A percentile compares a stretch with the other conserved stretches of the same genome.
phyloP scores from a whole-genome alignment of 2,888 invertebrate species.

The Euplagia quadripunctaria region DNA sequence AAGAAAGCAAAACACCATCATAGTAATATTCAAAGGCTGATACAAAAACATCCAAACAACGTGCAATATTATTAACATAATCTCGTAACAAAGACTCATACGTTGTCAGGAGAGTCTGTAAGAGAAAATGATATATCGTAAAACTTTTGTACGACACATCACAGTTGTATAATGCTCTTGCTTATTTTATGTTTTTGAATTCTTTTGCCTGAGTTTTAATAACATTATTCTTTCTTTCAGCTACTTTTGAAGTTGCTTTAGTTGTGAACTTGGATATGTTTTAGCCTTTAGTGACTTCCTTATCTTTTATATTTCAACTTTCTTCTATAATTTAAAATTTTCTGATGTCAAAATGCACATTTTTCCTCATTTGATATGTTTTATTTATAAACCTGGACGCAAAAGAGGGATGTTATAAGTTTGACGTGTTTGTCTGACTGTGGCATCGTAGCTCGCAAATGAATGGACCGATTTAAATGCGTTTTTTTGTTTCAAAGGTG shows the following conservation, averaged over 20 bases:
- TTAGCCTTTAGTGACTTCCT: constrained; percentile 8
- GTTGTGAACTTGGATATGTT: constrained; percentile 24
- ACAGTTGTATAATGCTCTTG: constrained; percentile 44
- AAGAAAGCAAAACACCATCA: background rate
- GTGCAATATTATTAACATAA: constrained; percentile 53
- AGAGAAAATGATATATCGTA: constrained; percentile 52
- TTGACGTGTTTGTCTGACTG: too few relatives aligned
- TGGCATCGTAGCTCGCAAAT: too few relatives aligned
- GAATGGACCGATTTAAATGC: too few relatives aligned
- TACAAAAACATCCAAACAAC: constrained; percentile 43
- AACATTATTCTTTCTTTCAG: constrained; percentile 31
- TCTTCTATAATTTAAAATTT: background rate
- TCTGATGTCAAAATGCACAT: background rate
- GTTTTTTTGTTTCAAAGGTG: too few relatives aligned
- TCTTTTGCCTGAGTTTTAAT: constrained; percentile 51
- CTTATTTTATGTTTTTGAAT: constrained; percentile 53
- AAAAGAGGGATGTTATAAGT: too few relatives aligned
- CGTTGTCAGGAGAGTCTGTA: constrained; percentile 39
- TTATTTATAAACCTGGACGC: too few relatives aligned
- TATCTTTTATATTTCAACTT: background rate
- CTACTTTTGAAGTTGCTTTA: constrained; percentile 29
- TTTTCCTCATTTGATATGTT: background rate
- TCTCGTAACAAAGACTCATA: constrained; percentile 46
- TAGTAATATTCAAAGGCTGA: constrained; percentile 36
- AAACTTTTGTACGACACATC: constrained; percentile 54